Conservation (phyloP, 92 coral and sea anemone genomes). For the Bergia sp. region DNA sequence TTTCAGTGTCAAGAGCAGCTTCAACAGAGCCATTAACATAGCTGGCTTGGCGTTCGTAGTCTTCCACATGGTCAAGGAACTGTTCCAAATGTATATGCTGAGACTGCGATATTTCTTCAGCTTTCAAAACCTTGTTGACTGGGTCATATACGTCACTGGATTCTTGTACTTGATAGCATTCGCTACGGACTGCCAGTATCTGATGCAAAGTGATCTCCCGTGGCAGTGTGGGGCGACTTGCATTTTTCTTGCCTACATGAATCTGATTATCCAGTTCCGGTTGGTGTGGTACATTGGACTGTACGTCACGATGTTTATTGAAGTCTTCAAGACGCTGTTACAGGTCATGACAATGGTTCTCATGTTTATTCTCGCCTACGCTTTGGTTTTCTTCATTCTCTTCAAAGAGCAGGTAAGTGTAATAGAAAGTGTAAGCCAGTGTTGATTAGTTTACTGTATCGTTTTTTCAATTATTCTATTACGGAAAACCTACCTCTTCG, state of each 20-base stretch:
- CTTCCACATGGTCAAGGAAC: conserved; percentile 67
- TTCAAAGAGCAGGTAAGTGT: conserved; percentile 76
- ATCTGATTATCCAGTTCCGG: conserved; percentile 69
- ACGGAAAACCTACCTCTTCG: no score
- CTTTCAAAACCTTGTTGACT: conserved; percentile 59
- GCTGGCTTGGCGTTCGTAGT: conserved; percentile 54
- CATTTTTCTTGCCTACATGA: conserved; percentile 79
- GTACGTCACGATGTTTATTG: conserved; percentile 90
- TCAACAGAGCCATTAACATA: conserved; percentile 41
- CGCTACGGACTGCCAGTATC: conserved; percentile 1
- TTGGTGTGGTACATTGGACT: conserved; percentile 67
- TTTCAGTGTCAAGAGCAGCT: neutral
- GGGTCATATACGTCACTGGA: conserved; percentile 60
- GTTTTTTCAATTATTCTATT: neutral
- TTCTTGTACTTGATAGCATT: conserved; percentile 61
- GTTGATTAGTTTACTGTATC: neutral
- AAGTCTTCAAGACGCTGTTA: conserved; percentile 75
- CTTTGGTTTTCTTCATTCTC: conserved; percentile 80
- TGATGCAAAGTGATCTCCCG: conserved; percentile 44
- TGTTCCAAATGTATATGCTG: conserved; percentile 61
- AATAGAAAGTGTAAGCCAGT: no score
- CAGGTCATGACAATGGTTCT: conserved; percentile 65
- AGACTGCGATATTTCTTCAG: conserved; percentile 57
- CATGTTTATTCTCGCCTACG: conserved; percentile 74
- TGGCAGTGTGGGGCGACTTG: conserved; percentile 80